Conservation (phyloP, 2,888 invertebrate genomes). For the Vesta saturnalis region DNA sequence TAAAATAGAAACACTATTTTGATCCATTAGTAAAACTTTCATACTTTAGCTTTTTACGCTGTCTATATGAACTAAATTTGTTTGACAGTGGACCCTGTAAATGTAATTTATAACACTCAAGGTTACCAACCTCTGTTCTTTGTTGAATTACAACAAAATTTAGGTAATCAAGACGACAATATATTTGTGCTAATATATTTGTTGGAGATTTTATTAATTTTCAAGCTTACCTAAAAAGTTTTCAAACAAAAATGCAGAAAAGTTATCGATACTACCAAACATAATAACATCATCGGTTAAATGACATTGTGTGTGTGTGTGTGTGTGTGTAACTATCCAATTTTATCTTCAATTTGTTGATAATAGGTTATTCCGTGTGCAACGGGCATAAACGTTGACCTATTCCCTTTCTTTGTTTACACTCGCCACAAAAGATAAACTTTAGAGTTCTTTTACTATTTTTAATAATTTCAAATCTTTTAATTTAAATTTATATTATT, state of each 20-base stretch:
- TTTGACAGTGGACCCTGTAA: background rate
- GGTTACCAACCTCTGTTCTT: too few species aligned
- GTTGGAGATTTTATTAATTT: constrained; percentile 13
- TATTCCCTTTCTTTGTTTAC: too few species aligned
- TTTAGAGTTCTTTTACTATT: too few species aligned
- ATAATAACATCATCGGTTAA: constrained; percentile 20
- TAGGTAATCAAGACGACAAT: background rate
- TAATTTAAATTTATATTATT: too few species aligned
- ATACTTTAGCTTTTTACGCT: background rate
- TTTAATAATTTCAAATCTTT: too few species aligned
- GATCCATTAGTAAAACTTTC: background rate
- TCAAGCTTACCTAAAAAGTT: constrained; percentile 11
- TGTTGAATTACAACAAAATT: background rate
- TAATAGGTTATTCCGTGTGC: too few species aligned
- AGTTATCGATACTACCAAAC: constrained; percentile 15
- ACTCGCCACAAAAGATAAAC: too few species aligned
- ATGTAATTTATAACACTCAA: background rate
- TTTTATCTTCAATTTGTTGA: too few species aligned
- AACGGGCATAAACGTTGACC: too few species aligned
- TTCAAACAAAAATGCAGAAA: constrained; percentile 23
- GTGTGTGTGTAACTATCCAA: too few species aligned
- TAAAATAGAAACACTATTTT: background rate
- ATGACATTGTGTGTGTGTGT: constrained; percentile 14
- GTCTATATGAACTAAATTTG: background rate
- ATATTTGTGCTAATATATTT: constrained; percentile 17